Evolutionary conservation across 2,797 vertebrate species (phyloP), one percentile per base, ranked within the genome.

Genomic region (Lates japonicus): DNA sequence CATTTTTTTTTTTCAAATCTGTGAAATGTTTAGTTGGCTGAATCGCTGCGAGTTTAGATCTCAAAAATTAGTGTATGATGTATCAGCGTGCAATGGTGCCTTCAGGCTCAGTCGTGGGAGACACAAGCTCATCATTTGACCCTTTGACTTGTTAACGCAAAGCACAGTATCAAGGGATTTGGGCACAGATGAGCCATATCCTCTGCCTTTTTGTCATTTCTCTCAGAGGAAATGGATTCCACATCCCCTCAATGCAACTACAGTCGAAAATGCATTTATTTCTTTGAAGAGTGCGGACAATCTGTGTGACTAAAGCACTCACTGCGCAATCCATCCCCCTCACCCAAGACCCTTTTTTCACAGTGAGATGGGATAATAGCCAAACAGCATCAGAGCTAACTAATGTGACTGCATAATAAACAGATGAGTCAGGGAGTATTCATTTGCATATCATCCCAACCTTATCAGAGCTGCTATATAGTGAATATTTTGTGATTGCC

Each of bases 301-400:
- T 95, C 88, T 90, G 91, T 94, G 93, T 95, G 94, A 95, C 94
- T 96, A 95, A 96, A 95, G 93, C 95, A 94, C 93, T 94, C 92
- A 91, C 89, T 93, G 92, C 88, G 90, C 89, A 90, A 94, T 94
- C 90, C 90, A 93, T 91, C 91, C 91, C 90, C 88, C 89, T 92
- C 90, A 91, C 92, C 90, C 87, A 90, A 91, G 91, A 93, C 93
- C 94, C 91, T 86, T 90, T 94, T 93, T 89, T 93, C 90, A 93
- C 86, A 77, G 90, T 80, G 89, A 92, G 90, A 94, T 94, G 91
- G 93, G 93, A 95, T 95, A 94, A 94, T 94, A 93, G 94, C 92
- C 92, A 92, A 95, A 93, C 93, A 82, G 90, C 92, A 94, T 94
- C 94, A 93, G 93, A 88, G 90, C 90, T 93, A 94, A 94, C 93